Evolutionary conservation across 2,113 vertebrate genomes (phyloP).

Genomic region (Speoplatyrhinus poulsoni): DNA sequence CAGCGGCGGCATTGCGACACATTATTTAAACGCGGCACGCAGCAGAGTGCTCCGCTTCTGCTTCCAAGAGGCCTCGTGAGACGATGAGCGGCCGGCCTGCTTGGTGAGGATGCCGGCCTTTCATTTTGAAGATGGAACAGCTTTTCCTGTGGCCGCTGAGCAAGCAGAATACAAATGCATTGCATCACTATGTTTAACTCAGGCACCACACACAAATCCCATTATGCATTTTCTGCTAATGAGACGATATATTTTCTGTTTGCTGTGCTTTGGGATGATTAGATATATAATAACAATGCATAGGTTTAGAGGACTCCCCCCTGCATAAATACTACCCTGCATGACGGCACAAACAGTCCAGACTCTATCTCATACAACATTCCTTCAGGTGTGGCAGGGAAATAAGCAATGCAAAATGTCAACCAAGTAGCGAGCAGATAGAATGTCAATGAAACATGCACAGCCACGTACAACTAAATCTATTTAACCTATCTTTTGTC

Average conservation of each 20-base stretch:
- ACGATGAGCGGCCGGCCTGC: background rate
- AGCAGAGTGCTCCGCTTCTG: conserved; percentile 9
- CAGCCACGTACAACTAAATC: too few relatives aligned
- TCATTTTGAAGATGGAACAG: conserved; percentile 5
- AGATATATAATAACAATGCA: background rate
- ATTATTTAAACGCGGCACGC: conserved; percentile 38
- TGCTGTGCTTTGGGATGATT: background rate
- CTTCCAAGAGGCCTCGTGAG: background rate
- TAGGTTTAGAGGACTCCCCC: background rate
- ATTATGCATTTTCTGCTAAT: background rate
- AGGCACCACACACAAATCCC: background rate
- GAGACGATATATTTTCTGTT: conserved; percentile 1
- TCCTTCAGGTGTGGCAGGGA: background rate
- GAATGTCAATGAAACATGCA: too few relatives aligned
- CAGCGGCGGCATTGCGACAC: conserved; percentile 26
- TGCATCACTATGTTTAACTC: background rate
- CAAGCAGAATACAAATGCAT: conserved; percentile 7
- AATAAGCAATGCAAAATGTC: background rate
- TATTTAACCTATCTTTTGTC: too few relatives aligned
- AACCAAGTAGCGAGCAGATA: background rate
- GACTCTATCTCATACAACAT: background rate
- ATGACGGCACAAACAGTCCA: background rate
- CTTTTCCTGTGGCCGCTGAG: background rate
- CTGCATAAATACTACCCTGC: background rate
- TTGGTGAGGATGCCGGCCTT: background rate